Evolutionary conservation across 2,888 invertebrate genomes (phyloP).

Genomic region (Trichopoda pennipes): DNA sequence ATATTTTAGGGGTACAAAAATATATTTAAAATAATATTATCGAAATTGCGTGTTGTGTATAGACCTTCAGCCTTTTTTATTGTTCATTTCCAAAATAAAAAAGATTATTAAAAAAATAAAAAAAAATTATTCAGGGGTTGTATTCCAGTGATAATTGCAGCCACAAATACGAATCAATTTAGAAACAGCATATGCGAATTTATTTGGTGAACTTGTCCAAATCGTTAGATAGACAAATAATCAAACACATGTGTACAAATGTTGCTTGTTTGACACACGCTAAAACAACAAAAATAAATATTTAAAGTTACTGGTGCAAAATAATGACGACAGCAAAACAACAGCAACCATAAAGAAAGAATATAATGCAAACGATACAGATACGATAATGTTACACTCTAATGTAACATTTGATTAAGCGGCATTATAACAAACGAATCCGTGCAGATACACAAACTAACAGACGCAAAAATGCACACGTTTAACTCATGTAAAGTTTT

Average conservation of each 20-base stretch:
- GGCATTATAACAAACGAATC: conserved; percentile 48
- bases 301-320: conserved; percentile 18
- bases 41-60: conserved; percentile 16
- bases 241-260: conserved; percentile 37
- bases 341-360: not conserved
- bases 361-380: conserved; percentile 44
- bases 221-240: not conserved
- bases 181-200: conserved; percentile 51
- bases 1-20: not conserved
- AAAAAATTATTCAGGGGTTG: conserved; percentile 17
- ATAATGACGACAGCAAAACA: conserved; percentile 41
- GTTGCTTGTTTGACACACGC: conserved; percentile 43
- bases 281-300: conserved; percentile 8
- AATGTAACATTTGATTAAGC: conserved; percentile 58
- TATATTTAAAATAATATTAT: not conserved
- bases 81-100: not conserved
- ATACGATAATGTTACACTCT: conserved; percentile 54
- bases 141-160: not conserved
- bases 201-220: conserved; percentile 37
- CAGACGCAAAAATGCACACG: conserved; percentile 9
- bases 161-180: conserved; percentile 7
- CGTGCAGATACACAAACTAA: not conserved
- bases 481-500: conserved; percentile 30
- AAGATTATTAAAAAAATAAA: not conserved
- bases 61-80: not conserved